These are phyloP conservation scores for Tetraodon nigroviridis DNA, from an alignment of 2,113 vertebrate genomes.

Conservation along the genomic window DNA sequence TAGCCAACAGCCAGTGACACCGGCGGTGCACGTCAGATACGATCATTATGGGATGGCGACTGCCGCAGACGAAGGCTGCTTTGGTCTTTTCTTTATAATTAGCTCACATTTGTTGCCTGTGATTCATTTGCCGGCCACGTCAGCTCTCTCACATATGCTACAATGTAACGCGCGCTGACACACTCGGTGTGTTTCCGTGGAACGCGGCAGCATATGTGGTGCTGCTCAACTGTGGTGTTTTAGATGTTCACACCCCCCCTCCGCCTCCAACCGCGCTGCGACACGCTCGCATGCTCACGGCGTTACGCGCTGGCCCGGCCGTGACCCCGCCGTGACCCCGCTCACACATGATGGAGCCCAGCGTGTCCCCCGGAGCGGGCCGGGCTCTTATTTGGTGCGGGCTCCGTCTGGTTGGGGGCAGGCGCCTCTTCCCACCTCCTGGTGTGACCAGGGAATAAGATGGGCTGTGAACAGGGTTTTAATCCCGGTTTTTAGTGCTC, in stretches of 20 bases:
- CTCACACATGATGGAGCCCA: constrained; percentile 50
- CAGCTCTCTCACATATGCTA: too few relatives aligned
- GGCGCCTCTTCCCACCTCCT: constrained; percentile 52
- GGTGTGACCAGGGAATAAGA: constrained; percentile 58
- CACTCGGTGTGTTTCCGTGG: background rate
- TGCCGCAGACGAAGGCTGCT: too few relatives aligned
- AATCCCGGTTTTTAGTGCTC: constrained; percentile 15
- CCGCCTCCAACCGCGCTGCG: constrained; percentile 2
- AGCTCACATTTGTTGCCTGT: background rate
- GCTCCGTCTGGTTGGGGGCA: constrained; percentile 32
- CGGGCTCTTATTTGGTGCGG: constrained; percentile 38
- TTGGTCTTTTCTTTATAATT: too few relatives aligned
- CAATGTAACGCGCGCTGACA: constrained; percentile 2
- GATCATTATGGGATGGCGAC: background rate
- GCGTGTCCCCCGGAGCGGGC: constrained; percentile 47
- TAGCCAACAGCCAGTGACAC: constrained; percentile 3
- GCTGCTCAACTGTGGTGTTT: background rate
- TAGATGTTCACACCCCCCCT: background rate
- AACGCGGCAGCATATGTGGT: background rate
- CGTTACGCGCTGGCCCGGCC: constrained; percentile 25
- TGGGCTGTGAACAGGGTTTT: constrained; percentile 16
- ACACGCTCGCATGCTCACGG: constrained; percentile 40
- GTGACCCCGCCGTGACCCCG: constrained; percentile 59
- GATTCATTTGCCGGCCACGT: too few relatives aligned
- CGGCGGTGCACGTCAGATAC: constrained; percentile 8